Base-by-base conservation (phyloP, 30 jellyfish, hydroid and myxozoan genomes). In the Hydra vulgaris region DNA sequence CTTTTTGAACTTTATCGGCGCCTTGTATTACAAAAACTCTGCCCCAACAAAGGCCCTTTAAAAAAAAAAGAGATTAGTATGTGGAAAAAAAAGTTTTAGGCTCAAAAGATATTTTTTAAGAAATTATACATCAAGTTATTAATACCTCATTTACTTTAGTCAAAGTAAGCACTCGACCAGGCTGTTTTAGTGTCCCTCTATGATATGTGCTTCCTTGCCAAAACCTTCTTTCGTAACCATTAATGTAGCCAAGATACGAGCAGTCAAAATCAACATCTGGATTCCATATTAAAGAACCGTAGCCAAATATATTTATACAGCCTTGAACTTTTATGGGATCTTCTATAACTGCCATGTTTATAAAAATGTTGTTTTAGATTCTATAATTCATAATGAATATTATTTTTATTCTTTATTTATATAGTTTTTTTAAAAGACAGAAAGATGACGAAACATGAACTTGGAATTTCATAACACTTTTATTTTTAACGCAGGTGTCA, bases 131-230 rank as follows among this genome's bases (percentile, higher is more conserved):
- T 40, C 12, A 3, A 40, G 5, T 40, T 3, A 1, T 68, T 5
- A 24, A 27, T 53, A 78, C 85, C 15, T 70, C 71, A 61, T 80
- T 84, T 1, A 52, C 83, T 26, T 67, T 67, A 1, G 83, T 70
- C 53, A 80, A 16, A 4, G 87, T 80, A 27, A 80, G 52, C n/a
- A 67, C 83, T 22, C 87, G 68, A 17, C 87, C 87, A 18, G 87
- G 87, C 23, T 80, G 70, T 25, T 79, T 94, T 22, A 54, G 53
- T 20, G 88, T 81, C 26, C 97, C 97, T 74, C 97, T 77, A 76
- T 90, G 94, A 76, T 85, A 74, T 52, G 77, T 74, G 24, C 97
- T 90, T 0, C 97, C 95, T 79, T 90, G 97, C 97, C 97, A 90
- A 54, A 90, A 90, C 56, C 94, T 54, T 21, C 97, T 54, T 53